A percentile compares a stretch with the other conserved stretches of the same genome.
These are phyloP conservation scores for Bugulina stolonifera DNA, from an alignment of 2,888 invertebrate genomes.

Conservation along the genomic window DNA sequence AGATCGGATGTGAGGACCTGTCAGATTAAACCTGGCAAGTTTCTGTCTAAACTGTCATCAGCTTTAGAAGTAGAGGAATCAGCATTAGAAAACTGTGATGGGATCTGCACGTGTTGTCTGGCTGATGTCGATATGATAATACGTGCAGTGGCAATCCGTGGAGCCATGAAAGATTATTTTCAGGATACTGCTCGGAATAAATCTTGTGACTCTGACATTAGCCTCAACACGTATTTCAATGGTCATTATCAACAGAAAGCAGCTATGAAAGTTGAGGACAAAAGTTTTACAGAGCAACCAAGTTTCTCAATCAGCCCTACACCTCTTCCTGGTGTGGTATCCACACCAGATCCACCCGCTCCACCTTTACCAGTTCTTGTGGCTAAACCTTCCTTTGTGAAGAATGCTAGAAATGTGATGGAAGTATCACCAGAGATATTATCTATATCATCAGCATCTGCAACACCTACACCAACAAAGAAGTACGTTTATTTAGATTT, in stretches of 20 bases:
- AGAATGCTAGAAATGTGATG: no score
- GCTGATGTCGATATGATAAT: conserved; percentile 22
- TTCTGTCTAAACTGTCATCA: conserved; percentile 4
- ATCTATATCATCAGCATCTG: neutral
- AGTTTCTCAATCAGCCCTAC: neutral
- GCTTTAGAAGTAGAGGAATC: neutral
- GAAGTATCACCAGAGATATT: neutral
- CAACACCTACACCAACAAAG: neutral
- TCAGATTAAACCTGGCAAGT: conserved; percentile 23
- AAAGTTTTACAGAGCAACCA: no score
- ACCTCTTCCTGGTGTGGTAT: neutral
- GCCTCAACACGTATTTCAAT: neutral
- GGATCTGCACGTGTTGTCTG: conserved; percentile 20
- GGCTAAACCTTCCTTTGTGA: neutral
- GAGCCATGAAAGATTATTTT: conserved; percentile 22
- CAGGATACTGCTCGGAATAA: neutral
- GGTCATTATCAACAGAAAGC: neutral
- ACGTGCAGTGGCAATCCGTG: conserved; percentile 1
- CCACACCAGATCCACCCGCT: neutral
- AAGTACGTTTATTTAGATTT: no score
- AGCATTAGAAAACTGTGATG: neutral
- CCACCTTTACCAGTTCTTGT: neutral
- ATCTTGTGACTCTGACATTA: neutral
- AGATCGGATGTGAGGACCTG: conserved; percentile 11
- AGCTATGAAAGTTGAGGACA: neutral